Base-by-base conservation (phyloP, 2,888 invertebrate genomes). In the Dolichomitus sp. region DNA sequence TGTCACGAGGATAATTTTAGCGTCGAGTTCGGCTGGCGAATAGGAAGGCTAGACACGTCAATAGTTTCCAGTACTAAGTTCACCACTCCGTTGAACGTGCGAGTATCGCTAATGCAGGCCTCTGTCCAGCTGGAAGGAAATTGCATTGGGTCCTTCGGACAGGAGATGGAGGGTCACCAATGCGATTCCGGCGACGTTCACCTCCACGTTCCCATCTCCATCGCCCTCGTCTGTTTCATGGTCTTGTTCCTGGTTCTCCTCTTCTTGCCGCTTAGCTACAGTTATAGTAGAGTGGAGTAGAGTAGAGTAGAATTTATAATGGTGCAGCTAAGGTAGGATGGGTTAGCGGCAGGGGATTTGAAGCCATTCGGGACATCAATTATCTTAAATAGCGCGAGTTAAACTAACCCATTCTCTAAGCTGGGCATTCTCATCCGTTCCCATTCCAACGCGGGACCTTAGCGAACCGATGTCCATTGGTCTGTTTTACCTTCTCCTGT, bases 361-460 rank as follows among this genome's bases (percentile, higher is more conserved):
- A 87, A 84, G 81, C 88, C 87, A 89, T 88, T 88, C 86, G 87
- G 83, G 85, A 88, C 89, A 89, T 91, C 90, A 91, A 91, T 91
- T 91, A 91, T 91, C 89, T 90, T 88, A 88, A 91, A 91, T 90
- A 90, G 91, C 84, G 87, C 87, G 89, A 89, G 88, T 91, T 90
- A 88, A 91, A 87, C 88, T 88, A 86, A 89, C 86, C 88, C 86
- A 89, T 90, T 91, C 88, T 86, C 88, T 86, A 85, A 87, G 87
- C 89, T 88, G 84, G 42, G 42, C 27, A 73, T 59, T 68, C 45
- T 61, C 85, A 81, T 84, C 83, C 84, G 68, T 84, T 48, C 75
- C 59, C 48, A 59, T 54, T 57, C 50, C 27, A 33, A 37, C 37
- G 68, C 33, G 14, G 40, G 42, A 40, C 63, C 57, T 52, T 72